Base-by-base conservation (phyloP, 2,888 invertebrate species). In the Pogonocherus hispidulus region DNA sequence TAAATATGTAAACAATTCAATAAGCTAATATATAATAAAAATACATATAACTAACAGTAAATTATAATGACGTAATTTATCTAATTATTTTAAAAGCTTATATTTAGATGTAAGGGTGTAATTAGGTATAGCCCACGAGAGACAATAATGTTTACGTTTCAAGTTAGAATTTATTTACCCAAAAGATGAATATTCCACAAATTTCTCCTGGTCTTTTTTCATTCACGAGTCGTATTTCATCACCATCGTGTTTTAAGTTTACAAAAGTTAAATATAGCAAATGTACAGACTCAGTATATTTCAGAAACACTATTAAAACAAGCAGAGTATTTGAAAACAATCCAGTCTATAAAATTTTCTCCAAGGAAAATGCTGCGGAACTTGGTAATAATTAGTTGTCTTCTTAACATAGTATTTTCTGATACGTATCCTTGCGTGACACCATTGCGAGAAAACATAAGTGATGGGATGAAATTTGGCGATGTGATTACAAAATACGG, bases 221-320 rank as follows among this genome's bases (percentile, higher is more conserved):
- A 37, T 20, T 60, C 60, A 35, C 18, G 49, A 20, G 20, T 27
- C 6, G 49, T 27, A 49, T 62, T 65, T 67, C 47, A 67, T 65
- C 57, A 70, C 54, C 44, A 46, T 41, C 37, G 47, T 35, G 19
- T 59, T 44, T 41, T 11, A 59, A 55, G 35, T 55, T 51, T 51
- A 60, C 62, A 51, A 60, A 35, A 55, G 70, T 65, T 70, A 70
- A 62, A 65, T 67, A 49, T 70, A 70, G 70, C 67, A 35, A 54
- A 47, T 63, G 41, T 63, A 66, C 51, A 52, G 46, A 32, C 54
- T 51, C 32, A 32, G 49, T 20, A 44, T 59, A 52, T 54, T 65
- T 46, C 27, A 52, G n/a, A 52, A 8, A 41, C 22, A 32, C 18
- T 56, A 37, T 51, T 62, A 32, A 62, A 49, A 62, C 51, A 62